Evolutionary conservation across 2,888 invertebrate genomes (phyloP).

Genomic region (Dascillus cervinus): DNA sequence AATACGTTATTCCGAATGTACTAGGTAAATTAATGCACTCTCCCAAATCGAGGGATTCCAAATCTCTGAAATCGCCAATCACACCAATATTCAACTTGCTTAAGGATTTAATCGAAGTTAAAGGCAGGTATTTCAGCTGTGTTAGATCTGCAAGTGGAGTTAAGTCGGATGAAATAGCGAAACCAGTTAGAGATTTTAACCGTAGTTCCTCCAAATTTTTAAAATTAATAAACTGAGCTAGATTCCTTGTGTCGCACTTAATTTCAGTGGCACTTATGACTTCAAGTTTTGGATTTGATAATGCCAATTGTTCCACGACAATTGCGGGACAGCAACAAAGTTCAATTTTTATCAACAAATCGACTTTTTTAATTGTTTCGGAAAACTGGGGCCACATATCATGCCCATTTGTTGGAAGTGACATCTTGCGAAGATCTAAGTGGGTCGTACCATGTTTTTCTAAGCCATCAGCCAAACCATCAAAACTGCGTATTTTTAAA

Average conservation of each 20-base stretch:
- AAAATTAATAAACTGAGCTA: constrained; percentile 54
- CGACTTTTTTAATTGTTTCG: constrained; percentile 54
- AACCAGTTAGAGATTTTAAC: constrained; percentile 62
- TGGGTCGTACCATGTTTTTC: constrained; percentile 64
- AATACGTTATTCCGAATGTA: constrained; percentile 58
- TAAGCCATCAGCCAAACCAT: constrained; percentile 62
- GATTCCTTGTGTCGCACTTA: constrained; percentile 57
- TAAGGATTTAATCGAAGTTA: constrained; percentile 54
- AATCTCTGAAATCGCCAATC: constrained; percentile 52
- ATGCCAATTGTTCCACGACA: constrained; percentile 63
- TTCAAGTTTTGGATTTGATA: constrained; percentile 55
- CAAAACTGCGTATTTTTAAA: constrained; percentile 74
- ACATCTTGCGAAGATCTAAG: constrained; percentile 75
- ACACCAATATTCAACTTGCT: constrained; percentile 42
- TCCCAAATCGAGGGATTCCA: constrained; percentile 73
- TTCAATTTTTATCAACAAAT: constrained; percentile 51
- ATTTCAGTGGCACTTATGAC: constrained; percentile 66
- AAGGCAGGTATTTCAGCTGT: constrained; percentile 56
- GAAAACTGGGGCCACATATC: constrained; percentile 67
- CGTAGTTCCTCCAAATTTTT: constrained; percentile 61
- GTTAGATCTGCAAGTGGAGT: constrained; percentile 55
- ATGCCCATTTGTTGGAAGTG: constrained; percentile 56
- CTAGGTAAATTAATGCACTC: constrained; percentile 68
- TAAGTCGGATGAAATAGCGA: constrained; percentile 57
- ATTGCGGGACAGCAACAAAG: constrained; percentile 59